These are phyloP conservation scores for Sesamia nonagrioides DNA, from an alignment of 1,140 invertebrate genomes.

Conservation along the genomic window DNA sequence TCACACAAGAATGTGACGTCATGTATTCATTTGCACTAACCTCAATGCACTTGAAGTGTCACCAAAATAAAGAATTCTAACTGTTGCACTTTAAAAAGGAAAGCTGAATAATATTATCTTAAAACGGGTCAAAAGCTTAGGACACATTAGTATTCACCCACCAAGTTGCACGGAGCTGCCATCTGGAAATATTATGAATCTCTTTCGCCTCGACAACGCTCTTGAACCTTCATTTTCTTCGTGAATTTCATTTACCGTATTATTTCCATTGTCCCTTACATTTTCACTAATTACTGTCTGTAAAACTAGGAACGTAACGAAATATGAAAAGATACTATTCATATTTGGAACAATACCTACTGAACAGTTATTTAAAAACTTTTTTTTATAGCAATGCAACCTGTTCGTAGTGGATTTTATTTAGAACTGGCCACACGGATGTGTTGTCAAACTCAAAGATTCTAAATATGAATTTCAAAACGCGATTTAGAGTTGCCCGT, in stretches of 20 bases:
- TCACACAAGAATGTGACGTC: background rate
- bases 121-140: slow-evolving; percentile 18
- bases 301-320: slow-evolving; percentile 50
- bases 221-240: slow-evolving; percentile 64
- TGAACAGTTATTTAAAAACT: slow-evolving; percentile 45
- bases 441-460: slow-evolving; percentile 1
- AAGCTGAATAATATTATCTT: slow-evolving; percentile 2
- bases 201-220: slow-evolving; percentile 89
- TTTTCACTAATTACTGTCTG: slow-evolving; percentile 57
- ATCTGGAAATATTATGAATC: slow-evolving; percentile 93
- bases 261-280: slow-evolving; percentile 55
- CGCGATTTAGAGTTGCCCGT: slow-evolving; percentile 61
- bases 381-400: slow-evolving; percentile 29
- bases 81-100: slow-evolving; percentile 3
- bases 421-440: slow-evolving; percentile 20
- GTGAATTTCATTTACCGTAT: slow-evolving; percentile 55
- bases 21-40: background rate
- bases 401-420: slow-evolving; percentile 22
- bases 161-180: slow-evolving; percentile 92
- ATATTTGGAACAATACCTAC: slow-evolving; percentile 44
- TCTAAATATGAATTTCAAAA: slow-evolving; percentile 51
- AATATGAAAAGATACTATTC: slow-evolving; percentile 45
- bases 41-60: background rate
- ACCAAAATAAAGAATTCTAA: background rate
- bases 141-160: slow-evolving; percentile 79